Evolutionary conservation across 2,113 vertebrate genomes (phyloP).

Genomic region (Calidris pugnax): DNA sequence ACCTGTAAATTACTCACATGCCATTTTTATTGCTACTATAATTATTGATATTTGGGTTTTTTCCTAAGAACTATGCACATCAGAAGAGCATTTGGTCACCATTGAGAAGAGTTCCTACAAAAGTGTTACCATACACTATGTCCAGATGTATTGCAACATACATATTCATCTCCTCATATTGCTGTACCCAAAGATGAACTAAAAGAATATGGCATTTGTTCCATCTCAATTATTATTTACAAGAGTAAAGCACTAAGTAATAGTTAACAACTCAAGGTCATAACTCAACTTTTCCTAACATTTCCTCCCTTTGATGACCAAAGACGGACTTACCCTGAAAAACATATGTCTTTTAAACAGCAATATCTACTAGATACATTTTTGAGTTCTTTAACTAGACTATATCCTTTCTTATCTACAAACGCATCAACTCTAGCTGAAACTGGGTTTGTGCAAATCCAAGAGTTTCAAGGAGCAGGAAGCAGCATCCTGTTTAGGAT

Average conservation of each 20-base stretch:
- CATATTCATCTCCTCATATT: constrained; percentile 82
- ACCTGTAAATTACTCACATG: background rate
- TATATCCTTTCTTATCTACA: constrained; percentile 70
- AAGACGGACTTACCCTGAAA: constrained; percentile 88
- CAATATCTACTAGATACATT: constrained; percentile 70
- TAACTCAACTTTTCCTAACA: constrained; percentile 74
- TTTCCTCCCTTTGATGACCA: constrained; percentile 87
- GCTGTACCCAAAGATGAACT: constrained; percentile 85
- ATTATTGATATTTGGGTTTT: background rate
- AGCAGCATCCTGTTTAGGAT: background rate
- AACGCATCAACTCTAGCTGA: constrained; percentile 41
- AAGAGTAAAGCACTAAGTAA: too few species aligned
- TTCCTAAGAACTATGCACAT: background rate
- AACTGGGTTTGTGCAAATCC: constrained; percentile 27
- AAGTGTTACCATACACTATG: constrained; percentile 3
- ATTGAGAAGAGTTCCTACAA: constrained; percentile 45
- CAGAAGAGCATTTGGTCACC: background rate
- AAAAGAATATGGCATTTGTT: constrained; percentile 86
- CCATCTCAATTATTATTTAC: constrained; percentile 81
- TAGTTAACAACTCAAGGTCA: too few species aligned
- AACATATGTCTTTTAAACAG: constrained; percentile 86
- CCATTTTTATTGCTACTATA: background rate
- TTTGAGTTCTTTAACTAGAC: constrained; percentile 74
- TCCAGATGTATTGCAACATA: constrained; percentile 71
- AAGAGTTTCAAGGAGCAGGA: constrained; percentile 28